Conservation (phyloP, 2,113 vertebrate genomes). For the Elanus axillaris region DNA sequence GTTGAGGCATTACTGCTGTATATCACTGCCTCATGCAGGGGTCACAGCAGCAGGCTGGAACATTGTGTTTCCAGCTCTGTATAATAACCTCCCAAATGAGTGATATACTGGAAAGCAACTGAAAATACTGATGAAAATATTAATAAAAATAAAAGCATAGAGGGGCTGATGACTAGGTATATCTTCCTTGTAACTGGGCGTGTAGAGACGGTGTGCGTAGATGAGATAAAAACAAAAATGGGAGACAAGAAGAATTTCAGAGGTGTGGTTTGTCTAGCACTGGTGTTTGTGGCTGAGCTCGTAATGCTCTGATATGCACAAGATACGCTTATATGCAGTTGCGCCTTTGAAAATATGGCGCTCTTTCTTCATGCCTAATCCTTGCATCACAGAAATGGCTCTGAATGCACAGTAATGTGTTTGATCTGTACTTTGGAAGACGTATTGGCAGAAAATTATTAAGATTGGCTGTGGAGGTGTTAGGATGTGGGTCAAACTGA, state of each 20-base stretch:
- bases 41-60: neutral
- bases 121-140: neutral
- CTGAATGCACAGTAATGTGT: neutral
- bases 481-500: neutral
- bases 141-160: neutral
- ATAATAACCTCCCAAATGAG: neutral
- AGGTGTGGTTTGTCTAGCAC: constrained; percentile 41
- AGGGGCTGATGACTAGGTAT: neutral
- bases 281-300: neutral
- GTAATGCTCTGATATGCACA: neutral
- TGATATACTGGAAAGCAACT: neutral
- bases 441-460: neutral
- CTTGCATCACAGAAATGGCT: neutral
- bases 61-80: neutral
- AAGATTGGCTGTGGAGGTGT: neutral
- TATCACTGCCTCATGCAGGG: neutral
- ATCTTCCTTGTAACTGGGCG: neutral
- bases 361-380: neutral
- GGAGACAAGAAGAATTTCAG: constrained; percentile 26
- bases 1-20: neutral
- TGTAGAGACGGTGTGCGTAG: neutral
- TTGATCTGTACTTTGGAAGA: constrained; percentile 15
- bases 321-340: neutral
- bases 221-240: constrained; percentile 39
- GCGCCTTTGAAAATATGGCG: neutral